Evolutionary conservation across 2,888 invertebrate genomes (phyloP).

Genomic region (Lapara coniferarum): DNA sequence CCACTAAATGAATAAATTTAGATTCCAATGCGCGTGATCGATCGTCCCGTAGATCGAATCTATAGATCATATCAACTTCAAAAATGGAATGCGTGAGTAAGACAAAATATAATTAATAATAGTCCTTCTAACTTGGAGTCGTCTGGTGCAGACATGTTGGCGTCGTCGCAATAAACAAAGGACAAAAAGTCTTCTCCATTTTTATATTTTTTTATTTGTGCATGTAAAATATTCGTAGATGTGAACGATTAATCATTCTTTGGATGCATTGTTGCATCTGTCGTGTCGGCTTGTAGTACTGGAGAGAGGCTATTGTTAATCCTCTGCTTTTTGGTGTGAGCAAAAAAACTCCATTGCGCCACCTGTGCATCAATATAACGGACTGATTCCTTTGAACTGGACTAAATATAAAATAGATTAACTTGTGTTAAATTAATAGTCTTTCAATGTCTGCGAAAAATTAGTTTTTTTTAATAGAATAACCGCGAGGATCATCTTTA

Average conservation of each 20-base stretch:
- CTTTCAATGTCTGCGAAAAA: constrained; percentile 23
- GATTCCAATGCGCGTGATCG: constrained; percentile 80
- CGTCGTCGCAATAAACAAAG: constrained; percentile 81
- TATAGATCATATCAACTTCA: constrained; percentile 81
- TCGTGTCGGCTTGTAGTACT: constrained; percentile 67
- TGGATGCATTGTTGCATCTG: constrained; percentile 77
- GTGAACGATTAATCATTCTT: constrained; percentile 74
- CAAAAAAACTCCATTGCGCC: constrained; percentile 62
- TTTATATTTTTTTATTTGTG: constrained; percentile 63
- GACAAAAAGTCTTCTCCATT: constrained; percentile 72
- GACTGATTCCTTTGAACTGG: constrained; percentile 44
- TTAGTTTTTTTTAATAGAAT: neutral
- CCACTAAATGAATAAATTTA: constrained; percentile 81
- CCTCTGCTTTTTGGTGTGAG: constrained; percentile 59
- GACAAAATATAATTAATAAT: constrained; percentile 84
- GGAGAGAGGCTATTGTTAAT: constrained; percentile 68
- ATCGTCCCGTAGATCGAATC: constrained; percentile 81
- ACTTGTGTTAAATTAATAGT: constrained; percentile 32
- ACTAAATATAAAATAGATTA: constrained; percentile 56
- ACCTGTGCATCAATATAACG: constrained; percentile 65
- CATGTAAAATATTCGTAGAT: constrained; percentile 75
- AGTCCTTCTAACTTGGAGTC: constrained; percentile 78
- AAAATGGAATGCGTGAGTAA: constrained; percentile 84
- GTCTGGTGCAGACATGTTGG: constrained; percentile 81
- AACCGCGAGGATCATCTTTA: constrained; percentile 2